Conservation (phyloP, 2,113 vertebrate species). For the Calidris pugnax region DNA sequence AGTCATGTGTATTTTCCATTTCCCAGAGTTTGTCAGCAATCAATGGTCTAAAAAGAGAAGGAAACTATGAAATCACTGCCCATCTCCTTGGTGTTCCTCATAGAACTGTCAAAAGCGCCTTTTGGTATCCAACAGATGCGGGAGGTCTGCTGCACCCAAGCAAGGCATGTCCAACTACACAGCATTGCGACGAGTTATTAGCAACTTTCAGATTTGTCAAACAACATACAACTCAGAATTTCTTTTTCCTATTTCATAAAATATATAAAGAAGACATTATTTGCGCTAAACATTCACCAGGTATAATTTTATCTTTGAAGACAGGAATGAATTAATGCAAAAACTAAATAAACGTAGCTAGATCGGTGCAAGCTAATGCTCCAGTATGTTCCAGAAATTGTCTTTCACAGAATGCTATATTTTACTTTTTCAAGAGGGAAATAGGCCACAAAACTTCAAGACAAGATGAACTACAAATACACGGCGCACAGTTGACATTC, state of each 20-base stretch:
- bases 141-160: background rate
- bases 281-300: background rate
- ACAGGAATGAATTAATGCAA: background rate
- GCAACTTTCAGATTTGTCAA: too few species aligned
- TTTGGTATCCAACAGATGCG: background rate
- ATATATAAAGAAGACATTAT: background rate
- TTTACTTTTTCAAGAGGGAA: background rate
- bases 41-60: background rate
- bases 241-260: background rate
- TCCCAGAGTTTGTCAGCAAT: background rate
- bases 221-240: background rate
- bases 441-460: background rate
- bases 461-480: background rate
- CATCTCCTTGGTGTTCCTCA: background rate
- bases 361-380: background rate
- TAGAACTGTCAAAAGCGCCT: background rate
- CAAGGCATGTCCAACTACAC: too few species aligned
- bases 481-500: too few species aligned
- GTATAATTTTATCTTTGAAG: background rate
- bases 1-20: background rate
- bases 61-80: background rate
- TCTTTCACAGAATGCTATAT: background rate
- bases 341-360: background rate
- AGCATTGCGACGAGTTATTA: background rate
- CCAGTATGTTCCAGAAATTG: background rate